These are phyloP conservation scores for Andinoacara biseriatus DNA, from an alignment of 2,113 vertebrate species.

Conservation along the genomic window DNA sequence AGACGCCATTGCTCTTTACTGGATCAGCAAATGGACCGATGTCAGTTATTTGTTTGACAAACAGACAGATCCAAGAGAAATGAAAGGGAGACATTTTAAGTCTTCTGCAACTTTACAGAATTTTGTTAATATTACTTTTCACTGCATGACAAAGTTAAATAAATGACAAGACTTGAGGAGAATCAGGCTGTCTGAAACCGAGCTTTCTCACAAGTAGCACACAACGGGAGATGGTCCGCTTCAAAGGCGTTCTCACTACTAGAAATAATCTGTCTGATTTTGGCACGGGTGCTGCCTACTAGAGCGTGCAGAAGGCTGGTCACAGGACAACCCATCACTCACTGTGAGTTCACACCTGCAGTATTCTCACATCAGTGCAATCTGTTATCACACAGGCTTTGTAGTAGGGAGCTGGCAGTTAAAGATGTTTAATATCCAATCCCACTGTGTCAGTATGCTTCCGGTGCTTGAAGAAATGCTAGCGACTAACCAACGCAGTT, in stretches of 20 bases:
- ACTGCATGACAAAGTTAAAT: not conserved
- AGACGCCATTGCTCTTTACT: not conserved
- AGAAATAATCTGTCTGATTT: not conserved
- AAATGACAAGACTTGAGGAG: not conserved
- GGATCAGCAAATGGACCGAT: not conserved
- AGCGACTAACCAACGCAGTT: too few species aligned
- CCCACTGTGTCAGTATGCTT: not conserved
- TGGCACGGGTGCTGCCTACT: not conserved
- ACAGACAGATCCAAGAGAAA: not conserved
- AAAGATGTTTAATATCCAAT: not conserved
- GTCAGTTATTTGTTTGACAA: not conserved
- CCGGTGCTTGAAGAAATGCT: too few species aligned
- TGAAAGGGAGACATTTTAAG: not conserved
- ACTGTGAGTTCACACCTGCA: conserved; percentile 8
- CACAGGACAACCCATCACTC: conserved; percentile 5
- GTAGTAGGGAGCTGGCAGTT: not conserved
- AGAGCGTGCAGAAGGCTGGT: not conserved
- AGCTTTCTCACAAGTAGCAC: not conserved
- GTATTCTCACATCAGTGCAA: conserved; percentile 1
- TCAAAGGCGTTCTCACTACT: not conserved
- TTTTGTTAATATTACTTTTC: not conserved
- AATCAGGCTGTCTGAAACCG: not conserved
- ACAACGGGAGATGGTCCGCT: not conserved
- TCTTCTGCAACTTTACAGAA: too few species aligned
- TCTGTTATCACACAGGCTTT: conserved; percentile 9